A percentile compares a stretch with the other conserved stretches of the same genome.
These are phyloP conservation scores for Pandemis heparana DNA, from an alignment of 2,888 invertebrate species.

Conservation along the genomic window DNA sequence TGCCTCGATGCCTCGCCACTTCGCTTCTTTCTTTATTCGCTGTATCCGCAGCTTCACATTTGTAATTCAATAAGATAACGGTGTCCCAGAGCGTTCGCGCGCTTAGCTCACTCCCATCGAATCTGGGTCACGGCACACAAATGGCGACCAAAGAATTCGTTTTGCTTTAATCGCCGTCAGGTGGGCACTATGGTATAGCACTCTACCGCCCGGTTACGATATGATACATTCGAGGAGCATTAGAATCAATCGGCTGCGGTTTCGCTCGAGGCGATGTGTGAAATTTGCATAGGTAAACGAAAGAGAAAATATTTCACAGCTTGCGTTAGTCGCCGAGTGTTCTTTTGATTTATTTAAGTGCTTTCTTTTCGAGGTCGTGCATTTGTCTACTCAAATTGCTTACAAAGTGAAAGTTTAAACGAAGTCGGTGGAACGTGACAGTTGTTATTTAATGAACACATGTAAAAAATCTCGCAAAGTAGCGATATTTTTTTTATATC, in stretches of 20 bases:
- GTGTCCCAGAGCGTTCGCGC: conserved; percentile 71
- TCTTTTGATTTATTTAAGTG: conserved; percentile 69
- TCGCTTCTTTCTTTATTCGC: conserved; percentile 29
- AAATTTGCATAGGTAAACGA: conserved; percentile 60
- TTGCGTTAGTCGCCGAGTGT: conserved; percentile 55
- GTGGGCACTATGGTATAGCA: conserved; percentile 42
- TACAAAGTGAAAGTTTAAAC: conserved; percentile 74
- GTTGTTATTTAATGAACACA: conserved; percentile 53
- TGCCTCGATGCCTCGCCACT: conserved; percentile 57
- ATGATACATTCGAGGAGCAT: conserved; percentile 35
- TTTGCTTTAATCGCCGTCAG: conserved; percentile 45
- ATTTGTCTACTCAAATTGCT: conserved; percentile 67
- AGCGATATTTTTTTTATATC: conserved; percentile 28
- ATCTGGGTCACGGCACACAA: conserved; percentile 74
- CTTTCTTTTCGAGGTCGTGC: conserved; percentile 72
- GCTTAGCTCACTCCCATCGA: conserved; percentile 64
- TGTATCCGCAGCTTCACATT: conserved; percentile 60
- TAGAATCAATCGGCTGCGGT: conserved; percentile 36
- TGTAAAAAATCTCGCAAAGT: conserved; percentile 51
- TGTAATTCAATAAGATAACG: conserved; percentile 82
- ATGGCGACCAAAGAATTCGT: conserved; percentile 56
- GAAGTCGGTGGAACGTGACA: conserved; percentile 64
- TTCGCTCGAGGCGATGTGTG: conserved; percentile 44
- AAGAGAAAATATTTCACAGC: conserved; percentile 70
- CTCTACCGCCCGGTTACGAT: conserved; percentile 49